Base-by-base conservation (phyloP, 2,888 invertebrate species). In the Eupeodes luniger region DNA sequence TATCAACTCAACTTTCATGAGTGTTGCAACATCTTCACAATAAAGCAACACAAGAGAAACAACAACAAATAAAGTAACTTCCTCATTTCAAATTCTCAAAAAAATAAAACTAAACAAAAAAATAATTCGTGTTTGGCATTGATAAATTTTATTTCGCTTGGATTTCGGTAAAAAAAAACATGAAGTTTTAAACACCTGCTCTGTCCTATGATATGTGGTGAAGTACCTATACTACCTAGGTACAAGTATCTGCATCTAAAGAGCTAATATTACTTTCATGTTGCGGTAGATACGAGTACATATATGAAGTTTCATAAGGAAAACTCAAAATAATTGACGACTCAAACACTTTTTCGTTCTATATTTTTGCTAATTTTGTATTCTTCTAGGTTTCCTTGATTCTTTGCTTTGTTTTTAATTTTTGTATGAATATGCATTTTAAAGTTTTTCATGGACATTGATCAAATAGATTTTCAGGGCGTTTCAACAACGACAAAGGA, bases 41-140 rank as follows among this genome's bases (percentile, higher is more conserved):
- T 40, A 9, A 7, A 40, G 19, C 61, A 64, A 64, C 64, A 10
- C 5, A 19, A 9, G 19, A 64, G 55, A 59, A 74, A 1, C 9
- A 57, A 5, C 19, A 4, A 19, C 16, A 57, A 27, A 55, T 19
- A 27, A 10, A 57, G 12, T 34, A 69, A 75, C 79, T 84, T 84
- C 84, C 84, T 79, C 75, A 75, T 79, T 79, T 55, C n/a, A 55
- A 83, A 75, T 84, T 84, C 75, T 69, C 27, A 40, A 70, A 59
- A 11, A 55, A 57, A 47, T 10, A 57, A 27, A 84, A 75, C 5
- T 7, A 40, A 40, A 40, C 16, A 40, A 70, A 59, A 11, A 55
- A 57, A 47, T 79, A 75, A 69, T 19, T 74, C 78, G 59, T 79
- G 75, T 69, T 55, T 40, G 16, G 69, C 84, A 70, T 79, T 84